These are phyloP conservation scores for Morphnarchus princeps DNA, from an alignment of 2,113 vertebrate genomes.

Conservation along the genomic window DNA sequence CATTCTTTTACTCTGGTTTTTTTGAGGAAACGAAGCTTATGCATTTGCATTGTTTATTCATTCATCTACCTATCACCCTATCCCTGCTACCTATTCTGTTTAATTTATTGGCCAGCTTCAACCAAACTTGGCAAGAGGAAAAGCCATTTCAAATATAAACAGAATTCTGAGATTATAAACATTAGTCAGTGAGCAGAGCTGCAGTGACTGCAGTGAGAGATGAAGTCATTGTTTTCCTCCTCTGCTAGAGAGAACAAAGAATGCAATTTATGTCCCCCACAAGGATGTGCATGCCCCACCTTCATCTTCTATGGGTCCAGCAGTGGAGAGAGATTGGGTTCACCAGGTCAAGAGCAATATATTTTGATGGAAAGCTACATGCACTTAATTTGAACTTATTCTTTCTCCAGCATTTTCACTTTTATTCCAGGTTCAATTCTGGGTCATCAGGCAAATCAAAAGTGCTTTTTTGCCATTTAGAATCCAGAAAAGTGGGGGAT, in stretches of 20 bases:
- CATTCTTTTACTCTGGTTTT: neutral
- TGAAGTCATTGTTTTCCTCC: neutral
- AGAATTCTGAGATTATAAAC: neutral
- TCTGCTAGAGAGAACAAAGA: neutral
- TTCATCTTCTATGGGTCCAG: neutral
- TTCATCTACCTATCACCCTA: neutral
- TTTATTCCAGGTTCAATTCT: neutral
- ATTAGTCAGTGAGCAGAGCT: neutral
- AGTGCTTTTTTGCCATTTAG: neutral
- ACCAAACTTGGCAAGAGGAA: neutral
- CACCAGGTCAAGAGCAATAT: neutral
- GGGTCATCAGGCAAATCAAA: neutral
- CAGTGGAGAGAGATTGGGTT: neutral
- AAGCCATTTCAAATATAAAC: neutral
- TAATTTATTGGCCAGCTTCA: neutral
- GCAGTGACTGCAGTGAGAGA: neutral
- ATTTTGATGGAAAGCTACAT: neutral
- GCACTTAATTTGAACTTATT: neutral
- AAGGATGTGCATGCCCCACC: neutral
- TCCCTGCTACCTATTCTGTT: neutral
- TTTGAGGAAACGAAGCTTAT: neutral
- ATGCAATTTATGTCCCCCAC: neutral
- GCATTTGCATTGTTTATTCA: neutral
- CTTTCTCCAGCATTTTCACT: neutral
- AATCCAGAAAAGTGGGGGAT: neutral